Percentiles rank a stretch among this genome's conserved stretches.
Evolutionary conservation across 2,888 invertebrate species (phyloP).

Genomic region (Sceliomorpha sp.): DNA sequence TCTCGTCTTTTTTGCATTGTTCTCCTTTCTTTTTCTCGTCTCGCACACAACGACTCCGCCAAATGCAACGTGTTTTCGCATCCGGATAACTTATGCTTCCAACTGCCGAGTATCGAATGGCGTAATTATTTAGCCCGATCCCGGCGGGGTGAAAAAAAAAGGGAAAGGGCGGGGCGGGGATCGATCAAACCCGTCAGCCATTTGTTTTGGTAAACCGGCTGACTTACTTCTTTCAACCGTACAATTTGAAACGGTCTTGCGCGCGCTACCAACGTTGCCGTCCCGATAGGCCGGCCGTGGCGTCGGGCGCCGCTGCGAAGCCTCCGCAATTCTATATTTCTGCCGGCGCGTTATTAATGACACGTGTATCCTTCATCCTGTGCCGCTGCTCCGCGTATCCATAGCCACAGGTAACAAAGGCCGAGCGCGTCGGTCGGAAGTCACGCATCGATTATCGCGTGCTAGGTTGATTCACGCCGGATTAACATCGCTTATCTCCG

Average conservation of each 20-base stretch:
- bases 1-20: constrained; percentile 9
- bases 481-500: constrained; percentile 48
- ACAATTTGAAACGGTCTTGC: constrained; percentile 22
- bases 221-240: constrained; percentile 32
- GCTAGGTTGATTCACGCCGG: constrained; percentile 47
- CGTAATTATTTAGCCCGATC: not conserved
- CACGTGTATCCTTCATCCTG: constrained; percentile 54
- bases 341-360: constrained; percentile 42
- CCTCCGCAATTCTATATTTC: constrained; percentile 9
- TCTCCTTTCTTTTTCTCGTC: too few relatives aligned
- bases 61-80: too few relatives aligned
- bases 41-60: too few relatives aligned
- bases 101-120: too few relatives aligned
- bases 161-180: constrained; percentile 9
- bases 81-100: too few relatives aligned
- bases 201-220: constrained; percentile 15
- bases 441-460: constrained; percentile 57
- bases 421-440: constrained; percentile 50
- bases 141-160: constrained; percentile 3
- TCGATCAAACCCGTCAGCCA: constrained; percentile 15
- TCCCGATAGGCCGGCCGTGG: too few relatives aligned
- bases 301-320: constrained; percentile 13
- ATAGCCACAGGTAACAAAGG: constrained; percentile 43
- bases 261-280: too few relatives aligned
- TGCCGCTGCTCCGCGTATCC: constrained; percentile 24